phyloP scores from a whole-genome alignment of 2,888 invertebrate genomes.

The Acrocyrtus sp. region DNA sequence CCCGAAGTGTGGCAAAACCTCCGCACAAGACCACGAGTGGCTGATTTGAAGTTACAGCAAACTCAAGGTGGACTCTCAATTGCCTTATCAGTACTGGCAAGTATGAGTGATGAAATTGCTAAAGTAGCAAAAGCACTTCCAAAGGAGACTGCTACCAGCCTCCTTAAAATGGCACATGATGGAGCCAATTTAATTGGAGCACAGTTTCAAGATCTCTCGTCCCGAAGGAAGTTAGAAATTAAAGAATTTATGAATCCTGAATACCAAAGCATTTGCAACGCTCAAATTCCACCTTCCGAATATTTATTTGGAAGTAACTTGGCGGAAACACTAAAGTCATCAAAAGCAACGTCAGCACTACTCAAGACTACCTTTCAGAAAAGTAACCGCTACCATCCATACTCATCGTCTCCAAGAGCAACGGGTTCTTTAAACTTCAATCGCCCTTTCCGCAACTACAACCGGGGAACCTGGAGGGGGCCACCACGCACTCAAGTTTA shows the following conservation, averaged over 20 bases:
- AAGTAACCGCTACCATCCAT: neutral
- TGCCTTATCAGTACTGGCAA: neutral
- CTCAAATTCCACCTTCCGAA: neutral
- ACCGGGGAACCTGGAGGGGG: conserved; percentile 9
- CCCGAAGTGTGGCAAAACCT: conserved; percentile 21
- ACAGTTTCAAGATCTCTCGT: neutral
- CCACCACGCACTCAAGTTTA: too few species aligned
- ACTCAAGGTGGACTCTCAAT: neutral
- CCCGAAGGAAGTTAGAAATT: neutral
- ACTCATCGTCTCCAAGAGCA: too few species aligned
- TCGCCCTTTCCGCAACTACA: conserved; percentile 14
- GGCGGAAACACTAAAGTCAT: conserved; percentile 5
- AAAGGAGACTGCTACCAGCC: neutral
- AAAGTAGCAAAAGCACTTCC: neutral
- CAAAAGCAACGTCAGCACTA: conserved; percentile 10
- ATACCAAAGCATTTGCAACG: conserved; percentile 18
- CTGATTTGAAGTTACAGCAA: conserved; percentile 1
- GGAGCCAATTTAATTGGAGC: neutral
- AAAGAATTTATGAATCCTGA: conserved; percentile 6
- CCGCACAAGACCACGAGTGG: neutral
- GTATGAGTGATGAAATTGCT: neutral
- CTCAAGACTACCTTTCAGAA: neutral
- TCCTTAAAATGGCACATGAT: neutral
- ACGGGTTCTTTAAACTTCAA: conserved; percentile 28
- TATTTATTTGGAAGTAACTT: conserved; percentile 29